Conservation (phyloP, 2,888 invertebrate species). For the Cremastinae sp. region DNA sequence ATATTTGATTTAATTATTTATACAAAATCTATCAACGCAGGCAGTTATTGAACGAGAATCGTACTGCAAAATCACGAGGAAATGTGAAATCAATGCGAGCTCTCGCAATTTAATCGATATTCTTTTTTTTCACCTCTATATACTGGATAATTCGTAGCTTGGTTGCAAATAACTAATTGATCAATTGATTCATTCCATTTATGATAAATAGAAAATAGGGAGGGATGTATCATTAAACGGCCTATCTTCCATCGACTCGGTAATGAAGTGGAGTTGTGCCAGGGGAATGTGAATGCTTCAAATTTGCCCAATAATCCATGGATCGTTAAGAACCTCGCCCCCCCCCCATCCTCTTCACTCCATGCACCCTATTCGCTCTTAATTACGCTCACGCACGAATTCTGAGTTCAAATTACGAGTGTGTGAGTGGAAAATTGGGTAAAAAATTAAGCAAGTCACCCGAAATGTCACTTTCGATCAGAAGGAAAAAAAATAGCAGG, state of each 20-base stretch:
- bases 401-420: neutral
- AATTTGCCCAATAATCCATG: slow-evolving; percentile 41
- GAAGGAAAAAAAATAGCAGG: no score
- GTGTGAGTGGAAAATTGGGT: neutral
- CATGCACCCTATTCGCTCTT: slow-evolving; percentile 2
- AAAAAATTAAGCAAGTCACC: slow-evolving; percentile 6
- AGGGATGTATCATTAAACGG: slow-evolving; percentile 20
- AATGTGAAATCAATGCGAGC: neutral
- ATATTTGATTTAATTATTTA: no score
- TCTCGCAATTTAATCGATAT: neutral
- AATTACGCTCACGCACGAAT: neutral
- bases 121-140: slow-evolving; percentile 1
- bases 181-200: slow-evolving; percentile 30
- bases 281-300: slow-evolving; percentile 23
- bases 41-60: no score
- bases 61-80: neutral
- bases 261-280: slow-evolving; percentile 6
- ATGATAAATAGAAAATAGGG: slow-evolving; percentile 6
- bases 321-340: slow-evolving; percentile 20
- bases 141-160: slow-evolving; percentile 18
- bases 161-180: slow-evolving; percentile 26
- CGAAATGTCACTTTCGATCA: no score
- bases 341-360: neutral
- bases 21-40: no score
- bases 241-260: slow-evolving; percentile 25